phyloP scores from a whole-genome alignment of 92 coral and sea anemone species.

The Phymanthus crucifer region DNA sequence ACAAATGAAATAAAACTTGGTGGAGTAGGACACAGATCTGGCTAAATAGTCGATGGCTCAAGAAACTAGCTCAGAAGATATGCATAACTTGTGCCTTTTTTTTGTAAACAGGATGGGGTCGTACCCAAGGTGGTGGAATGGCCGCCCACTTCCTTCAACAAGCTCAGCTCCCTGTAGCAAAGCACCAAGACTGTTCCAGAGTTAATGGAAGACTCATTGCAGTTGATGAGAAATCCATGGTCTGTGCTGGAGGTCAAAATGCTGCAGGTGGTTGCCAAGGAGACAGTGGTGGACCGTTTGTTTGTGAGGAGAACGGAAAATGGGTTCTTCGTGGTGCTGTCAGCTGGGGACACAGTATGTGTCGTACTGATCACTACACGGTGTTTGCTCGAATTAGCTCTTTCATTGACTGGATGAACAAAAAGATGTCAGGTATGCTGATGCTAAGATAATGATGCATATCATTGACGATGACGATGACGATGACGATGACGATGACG shows the following conservation, averaged over 20 bases:
- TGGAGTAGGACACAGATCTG: no score
- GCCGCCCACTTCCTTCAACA: conserved; percentile 41
- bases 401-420: conserved; percentile 73
- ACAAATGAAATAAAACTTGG: no score
- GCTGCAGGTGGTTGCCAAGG: conserved; percentile 73
- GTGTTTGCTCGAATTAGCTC: conserved; percentile 82
- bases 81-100: not conserved
- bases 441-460: no score
- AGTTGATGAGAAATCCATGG: conserved; percentile 44
- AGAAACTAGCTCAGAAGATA: not conserved
- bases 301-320: conserved; percentile 72
- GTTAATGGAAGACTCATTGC: not conserved
- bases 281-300: conserved; percentile 94
- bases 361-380: conserved; percentile 71
- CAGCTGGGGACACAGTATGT: conserved; percentile 77
- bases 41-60: no score
- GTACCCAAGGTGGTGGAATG: conserved; percentile 40
- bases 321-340: conserved; percentile 89
- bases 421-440: conserved; percentile 12
- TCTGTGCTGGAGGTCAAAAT: conserved; percentile 45
- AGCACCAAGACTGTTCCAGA: conserved; percentile 3
- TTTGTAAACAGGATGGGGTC: conserved; percentile 48
- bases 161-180: conserved; percentile 46
- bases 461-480: no score
- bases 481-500: no score